Percentiles rank a stretch among this genome's conserved stretches.
Evolutionary conservation across 2,113 vertebrate species (phyloP).

Genomic region (Dissostichus mawsoni): DNA sequence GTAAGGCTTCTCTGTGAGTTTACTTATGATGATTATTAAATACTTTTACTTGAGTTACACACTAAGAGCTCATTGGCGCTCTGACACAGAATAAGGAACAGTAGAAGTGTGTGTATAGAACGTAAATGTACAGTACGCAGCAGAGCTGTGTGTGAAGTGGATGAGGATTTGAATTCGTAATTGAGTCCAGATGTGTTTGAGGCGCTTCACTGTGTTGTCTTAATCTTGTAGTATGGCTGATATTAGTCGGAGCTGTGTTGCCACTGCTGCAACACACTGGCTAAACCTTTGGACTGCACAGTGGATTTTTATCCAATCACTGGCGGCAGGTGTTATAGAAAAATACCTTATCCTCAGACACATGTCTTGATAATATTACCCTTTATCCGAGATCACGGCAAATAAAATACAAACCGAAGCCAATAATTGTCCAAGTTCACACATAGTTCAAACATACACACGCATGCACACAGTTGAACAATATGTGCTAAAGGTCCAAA

Average conservation of each 20-base stretch:
- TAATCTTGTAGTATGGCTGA: conserved; percentile 31
- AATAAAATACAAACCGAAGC: background rate
- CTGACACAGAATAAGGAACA: no score
- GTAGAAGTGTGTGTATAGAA: background rate
- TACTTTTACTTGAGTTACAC: background rate
- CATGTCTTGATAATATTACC: conserved; percentile 23
- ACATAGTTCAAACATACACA: background rate
- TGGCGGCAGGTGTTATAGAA: conserved; percentile 12
- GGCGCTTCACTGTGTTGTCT: conserved; percentile 36
- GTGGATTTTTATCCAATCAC: conserved; percentile 35
- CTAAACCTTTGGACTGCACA: conserved; percentile 50
- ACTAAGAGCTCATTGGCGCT: background rate
- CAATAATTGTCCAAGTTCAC: conserved; percentile 6
- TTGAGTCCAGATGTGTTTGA: conserved; percentile 75
- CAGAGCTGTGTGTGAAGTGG: conserved; percentile 24
- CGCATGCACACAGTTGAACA: background rate
- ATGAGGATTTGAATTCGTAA: conserved; percentile 67
- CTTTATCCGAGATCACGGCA: conserved; percentile 6
- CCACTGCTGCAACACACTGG: conserved; percentile 28
- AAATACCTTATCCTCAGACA: conserved; percentile 30
- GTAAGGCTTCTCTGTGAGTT: no score
- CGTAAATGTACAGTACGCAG: background rate
- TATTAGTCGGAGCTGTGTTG: conserved; percentile 36
- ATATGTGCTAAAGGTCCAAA: background rate
- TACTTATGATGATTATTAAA: background rate